Percentiles rank a stretch among this genome's conserved stretches.
Evolutionary conservation across 2,888 invertebrate species (phyloP).

Genomic region (Anoplius nigerrimus): DNA sequence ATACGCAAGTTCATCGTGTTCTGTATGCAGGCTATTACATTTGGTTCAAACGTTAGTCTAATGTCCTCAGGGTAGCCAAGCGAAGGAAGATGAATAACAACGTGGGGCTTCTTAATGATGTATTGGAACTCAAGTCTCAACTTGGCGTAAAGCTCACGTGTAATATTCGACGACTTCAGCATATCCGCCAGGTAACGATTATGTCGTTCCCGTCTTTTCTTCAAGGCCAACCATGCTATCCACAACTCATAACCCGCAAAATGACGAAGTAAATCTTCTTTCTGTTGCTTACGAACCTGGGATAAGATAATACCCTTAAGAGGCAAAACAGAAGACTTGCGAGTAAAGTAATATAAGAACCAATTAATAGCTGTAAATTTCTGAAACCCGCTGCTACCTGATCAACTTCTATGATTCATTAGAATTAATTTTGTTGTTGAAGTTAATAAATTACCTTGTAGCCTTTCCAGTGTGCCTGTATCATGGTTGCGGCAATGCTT

Average conservation of each 20-base stretch:
- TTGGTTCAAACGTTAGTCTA: slow-evolving; percentile 34
- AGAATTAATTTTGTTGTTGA: neutral
- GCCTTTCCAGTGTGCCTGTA: slow-evolving; percentile 55
- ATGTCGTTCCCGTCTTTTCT: slow-evolving; percentile 47
- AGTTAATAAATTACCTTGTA: slow-evolving; percentile 42
- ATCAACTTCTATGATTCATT: neutral
- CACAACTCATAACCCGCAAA: slow-evolving; percentile 58
- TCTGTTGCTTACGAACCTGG: slow-evolving; percentile 50
- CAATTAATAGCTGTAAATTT: too few species aligned
- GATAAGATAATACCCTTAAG: too few species aligned
- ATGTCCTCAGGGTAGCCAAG: slow-evolving; percentile 47
- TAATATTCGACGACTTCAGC: slow-evolving; percentile 28
- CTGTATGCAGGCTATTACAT: slow-evolving; percentile 39
- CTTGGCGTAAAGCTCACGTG: slow-evolving; percentile 29
- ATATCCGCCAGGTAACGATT: slow-evolving; percentile 49
- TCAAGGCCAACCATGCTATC: slow-evolving; percentile 46
- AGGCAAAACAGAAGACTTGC: neutral
- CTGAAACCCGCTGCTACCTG: too few species aligned
- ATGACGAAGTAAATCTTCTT: slow-evolving; percentile 44
- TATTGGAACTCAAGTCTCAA: slow-evolving; percentile 36
- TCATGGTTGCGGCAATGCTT: slow-evolving; percentile 46
- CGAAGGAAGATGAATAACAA: slow-evolving; percentile 53
- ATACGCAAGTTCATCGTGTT: slow-evolving; percentile 48
- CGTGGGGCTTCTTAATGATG: slow-evolving; percentile 39
- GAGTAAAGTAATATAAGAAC: neutral